Conservation (phyloP, 2,797 vertebrate genomes). For the Anguilla pacifica region DNA sequence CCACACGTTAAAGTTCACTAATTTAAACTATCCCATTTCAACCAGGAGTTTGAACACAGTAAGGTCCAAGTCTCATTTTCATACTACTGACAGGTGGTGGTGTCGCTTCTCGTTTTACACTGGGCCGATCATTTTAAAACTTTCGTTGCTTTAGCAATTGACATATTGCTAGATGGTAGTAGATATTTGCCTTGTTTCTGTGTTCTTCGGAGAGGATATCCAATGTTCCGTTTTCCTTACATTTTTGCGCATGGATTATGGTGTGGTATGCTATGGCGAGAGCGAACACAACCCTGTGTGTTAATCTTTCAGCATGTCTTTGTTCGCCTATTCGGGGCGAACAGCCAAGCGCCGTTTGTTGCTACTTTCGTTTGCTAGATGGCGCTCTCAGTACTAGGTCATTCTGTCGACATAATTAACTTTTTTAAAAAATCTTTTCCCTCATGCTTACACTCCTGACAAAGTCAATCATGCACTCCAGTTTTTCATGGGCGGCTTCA, state of each 20-base stretch:
- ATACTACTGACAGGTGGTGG: neutral
- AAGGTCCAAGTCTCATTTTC: neutral
- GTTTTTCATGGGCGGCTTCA: constrained; percentile 32
- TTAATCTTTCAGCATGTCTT: neutral
- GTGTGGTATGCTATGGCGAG: neutral
- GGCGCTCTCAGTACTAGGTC: constrained; percentile 89
- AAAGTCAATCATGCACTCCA: constrained; percentile 48
- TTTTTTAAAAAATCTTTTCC: neutral
- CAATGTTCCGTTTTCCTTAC: neutral
- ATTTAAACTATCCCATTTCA: neutral
- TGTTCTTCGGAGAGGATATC: neutral
- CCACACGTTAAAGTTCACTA: neutral
- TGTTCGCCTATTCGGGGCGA: constrained; percentile 28
- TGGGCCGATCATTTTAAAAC: neutral
- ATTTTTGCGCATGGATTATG: neutral
- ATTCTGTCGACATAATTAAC: constrained; percentile 48
- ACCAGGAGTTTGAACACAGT: neutral
- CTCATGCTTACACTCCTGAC: constrained; percentile 41
- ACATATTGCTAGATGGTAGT: neutral
- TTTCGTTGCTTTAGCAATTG: neutral
- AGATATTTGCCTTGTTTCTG: neutral
- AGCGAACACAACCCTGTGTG: neutral
- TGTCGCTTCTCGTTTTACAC: neutral
- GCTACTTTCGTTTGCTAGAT: constrained; percentile 88
- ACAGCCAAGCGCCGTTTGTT: constrained; percentile 69